A percentile compares a stretch with the other conserved stretches of the same genome.
phyloP scores from a whole-genome alignment of 2,113 vertebrate species.

The Solenodon paradoxus region DNA sequence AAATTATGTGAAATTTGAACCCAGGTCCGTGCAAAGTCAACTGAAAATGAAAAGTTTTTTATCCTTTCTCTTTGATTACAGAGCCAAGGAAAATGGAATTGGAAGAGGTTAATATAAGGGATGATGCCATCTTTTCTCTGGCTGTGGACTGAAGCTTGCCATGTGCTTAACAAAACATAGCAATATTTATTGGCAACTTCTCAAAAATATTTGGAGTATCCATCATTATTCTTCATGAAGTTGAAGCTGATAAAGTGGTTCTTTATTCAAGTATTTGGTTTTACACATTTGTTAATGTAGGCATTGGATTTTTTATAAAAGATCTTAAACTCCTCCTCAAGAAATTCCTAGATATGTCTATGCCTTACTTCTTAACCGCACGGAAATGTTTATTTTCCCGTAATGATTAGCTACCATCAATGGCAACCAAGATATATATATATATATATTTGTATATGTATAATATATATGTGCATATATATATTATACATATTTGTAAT shows the following conservation, averaged over 20 bases:
- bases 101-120: background rate
- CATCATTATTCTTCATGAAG: background rate
- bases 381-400: background rate
- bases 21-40: conserved; percentile 41
- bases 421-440: background rate
- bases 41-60: conserved; percentile 14
- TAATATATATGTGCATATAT: too few species aligned
- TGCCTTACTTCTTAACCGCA: background rate
- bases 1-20: conserved; percentile 44
- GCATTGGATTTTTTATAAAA: background rate
- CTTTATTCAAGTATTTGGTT: background rate
- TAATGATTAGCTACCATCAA: background rate
- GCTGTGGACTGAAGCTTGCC: background rate
- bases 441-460: too few species aligned
- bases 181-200: background rate
- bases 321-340: background rate
- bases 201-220: background rate
- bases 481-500: background rate
- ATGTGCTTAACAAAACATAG: background rate
- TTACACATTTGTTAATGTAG: background rate
- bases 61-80: conserved; percentile 3
- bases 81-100: conserved; percentile 41
- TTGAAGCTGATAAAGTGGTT: background rate
- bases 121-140: background rate
- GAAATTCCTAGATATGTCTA: background rate